A percentile compares a stretch with the other conserved stretches of the same genome.
Evolutionary conservation across 2,113 vertebrate species (phyloP).

Genomic region (Pitta sordida): DNA sequence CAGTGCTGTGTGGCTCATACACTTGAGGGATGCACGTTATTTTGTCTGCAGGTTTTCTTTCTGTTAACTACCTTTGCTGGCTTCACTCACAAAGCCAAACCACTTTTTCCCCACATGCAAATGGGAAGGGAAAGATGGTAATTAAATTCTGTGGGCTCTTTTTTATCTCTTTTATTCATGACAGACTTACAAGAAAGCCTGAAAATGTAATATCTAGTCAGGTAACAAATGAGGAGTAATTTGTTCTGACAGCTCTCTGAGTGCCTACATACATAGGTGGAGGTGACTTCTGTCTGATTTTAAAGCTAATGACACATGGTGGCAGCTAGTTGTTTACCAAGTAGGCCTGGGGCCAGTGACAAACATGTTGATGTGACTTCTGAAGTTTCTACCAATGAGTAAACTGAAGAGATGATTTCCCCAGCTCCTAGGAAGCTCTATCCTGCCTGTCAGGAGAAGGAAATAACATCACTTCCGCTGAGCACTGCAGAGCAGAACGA

Average conservation of each 20-base stretch:
- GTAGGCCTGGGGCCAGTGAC: not conserved
- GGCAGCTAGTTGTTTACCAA: not conserved
- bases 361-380: not conserved
- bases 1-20: fast-evolving
- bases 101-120: not conserved
- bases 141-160: not conserved
- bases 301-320: not conserved
- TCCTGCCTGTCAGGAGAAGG: not conserved
- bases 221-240: not conserved
- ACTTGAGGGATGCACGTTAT: fast-evolving
- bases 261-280: not conserved
- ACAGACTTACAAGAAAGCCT: not conserved
- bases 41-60: not conserved
- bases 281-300: not conserved
- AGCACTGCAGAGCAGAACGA: not conserved
- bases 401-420: not conserved
- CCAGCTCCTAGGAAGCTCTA: not conserved
- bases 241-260: not conserved
- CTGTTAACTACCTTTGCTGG: not conserved
- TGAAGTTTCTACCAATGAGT: not conserved
- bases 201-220: not conserved
- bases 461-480: not conserved
- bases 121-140: not conserved
- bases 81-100: not conserved
- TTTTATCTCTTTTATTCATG: not conserved